Base-by-base conservation (phyloP, 2,888 invertebrate genomes). In the Eupithecia subumbrata region DNA sequence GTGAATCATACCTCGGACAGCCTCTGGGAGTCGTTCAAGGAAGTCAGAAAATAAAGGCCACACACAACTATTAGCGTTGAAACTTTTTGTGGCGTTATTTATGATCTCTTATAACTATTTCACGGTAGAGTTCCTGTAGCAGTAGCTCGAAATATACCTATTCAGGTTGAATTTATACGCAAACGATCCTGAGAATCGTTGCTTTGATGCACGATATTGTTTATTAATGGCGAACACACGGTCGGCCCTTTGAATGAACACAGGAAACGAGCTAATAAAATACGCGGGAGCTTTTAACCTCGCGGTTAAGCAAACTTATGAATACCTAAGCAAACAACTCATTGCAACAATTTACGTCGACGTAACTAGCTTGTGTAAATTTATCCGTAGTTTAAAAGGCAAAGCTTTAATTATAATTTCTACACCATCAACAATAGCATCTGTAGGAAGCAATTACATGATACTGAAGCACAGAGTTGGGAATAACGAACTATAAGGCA, bases 131-230 rank as follows among this genome's bases (percentile, higher is more conserved):
- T 84, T 84, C 82, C 84, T 82, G 81, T 80, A 73, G 48, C 60
- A 60, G 64, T 71, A 72, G 43, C 45, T 73, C 64, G 22, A 73
- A 76, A 75, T 72, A 75, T 75, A 75, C 30, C 76, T 72, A 77
- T 81, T 75, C 72, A 79, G 77, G 72, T 34, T 70, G 74, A 75
- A 78, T 78, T 80, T 83, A 82, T 25, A 83, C 83, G 84, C 83
- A 85, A 87, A 86, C 78, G 82, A 82, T 90, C 84, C 87, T 84
- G 79, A 83, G 88, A 90, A 90, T 84, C 76, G 79, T 77, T 81
- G 81, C 89, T 91, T 92, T 92, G 89, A 92, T 89, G 90, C 85
- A 86, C 83, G 82, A 85, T 86, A 89, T 87, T 91, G 88, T 90
- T 89, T 89, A 90, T 89, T 89, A 89, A 91, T 88, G 88, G 85